phyloP scores from a whole-genome alignment of 2,113 vertebrate species.

The Smithornis capensis region DNA sequence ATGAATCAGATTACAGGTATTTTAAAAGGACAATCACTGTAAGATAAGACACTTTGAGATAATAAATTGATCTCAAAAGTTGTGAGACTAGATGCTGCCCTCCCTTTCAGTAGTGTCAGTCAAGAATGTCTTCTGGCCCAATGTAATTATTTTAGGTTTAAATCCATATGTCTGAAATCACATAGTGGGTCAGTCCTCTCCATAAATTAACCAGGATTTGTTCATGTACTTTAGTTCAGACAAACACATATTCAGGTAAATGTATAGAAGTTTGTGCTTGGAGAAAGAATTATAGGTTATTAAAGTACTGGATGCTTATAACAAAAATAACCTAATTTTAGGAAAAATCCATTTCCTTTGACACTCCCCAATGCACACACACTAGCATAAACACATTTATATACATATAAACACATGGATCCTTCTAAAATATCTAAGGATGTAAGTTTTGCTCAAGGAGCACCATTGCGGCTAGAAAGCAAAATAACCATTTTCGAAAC shows the following conservation, averaged over 20 bases:
- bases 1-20: not conserved
- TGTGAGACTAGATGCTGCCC: not conserved
- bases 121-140: not conserved
- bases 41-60: not conserved
- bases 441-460: not conserved
- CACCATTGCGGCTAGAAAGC: not conserved
- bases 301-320: not conserved
- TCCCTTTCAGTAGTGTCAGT: not conserved
- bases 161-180: not conserved
- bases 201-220: not conserved
- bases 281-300: not conserved
- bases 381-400: not conserved
- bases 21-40: not conserved
- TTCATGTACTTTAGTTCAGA: not conserved
- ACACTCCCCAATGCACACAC: not conserved
- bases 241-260: not conserved
- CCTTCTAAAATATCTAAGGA: not conserved
- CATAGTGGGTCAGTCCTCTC: not conserved
- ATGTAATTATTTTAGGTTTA: not conserved
- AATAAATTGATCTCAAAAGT: not conserved
- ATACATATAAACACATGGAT: fast-evolving
- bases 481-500: not conserved
- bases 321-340: not conserved
- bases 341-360: not conserved
- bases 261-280: not conserved